These are phyloP conservation scores for Leucozona laternaria DNA, from an alignment of 2,888 invertebrate species.

Conservation along the genomic window DNA sequence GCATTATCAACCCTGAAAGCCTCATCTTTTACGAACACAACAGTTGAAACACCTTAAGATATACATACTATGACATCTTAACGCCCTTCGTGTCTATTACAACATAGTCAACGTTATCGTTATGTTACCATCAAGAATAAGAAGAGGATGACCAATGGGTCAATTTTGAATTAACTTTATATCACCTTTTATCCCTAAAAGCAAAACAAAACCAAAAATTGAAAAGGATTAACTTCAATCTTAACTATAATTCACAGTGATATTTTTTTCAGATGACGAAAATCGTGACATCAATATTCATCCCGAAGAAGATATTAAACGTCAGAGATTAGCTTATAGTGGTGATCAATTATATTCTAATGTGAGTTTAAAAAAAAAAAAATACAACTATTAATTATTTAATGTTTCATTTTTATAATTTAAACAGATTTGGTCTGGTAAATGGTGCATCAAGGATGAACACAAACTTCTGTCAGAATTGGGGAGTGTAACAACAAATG, in stretches of 20 bases:
- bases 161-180: background rate
- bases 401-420: conserved; percentile 9
- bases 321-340: conserved; percentile 94
- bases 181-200: conserved; percentile 69
- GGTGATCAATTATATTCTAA: conserved; percentile 95
- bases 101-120: too few species aligned
- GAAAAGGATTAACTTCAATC: background rate
- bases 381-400: background rate
- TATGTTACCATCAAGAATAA: background rate
- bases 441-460: conserved; percentile 96
- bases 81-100: too few species aligned
- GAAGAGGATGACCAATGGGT: background rate
- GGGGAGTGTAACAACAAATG: conserved; percentile 86
- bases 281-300: conserved; percentile 95
- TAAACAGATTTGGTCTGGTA: conserved; percentile 91
- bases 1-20: background rate
- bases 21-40: background rate
- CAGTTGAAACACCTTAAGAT: too few species aligned
- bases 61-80: too few species aligned
- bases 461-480: conserved; percentile 94
- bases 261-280: conserved; percentile 87
- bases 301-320: conserved; percentile 93
- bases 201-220: background rate
- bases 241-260: conserved; percentile 45
- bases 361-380: conserved; percentile 85